phyloP scores from a whole-genome alignment of 2,113 vertebrate species.

The Scatophagus argus region DNA sequence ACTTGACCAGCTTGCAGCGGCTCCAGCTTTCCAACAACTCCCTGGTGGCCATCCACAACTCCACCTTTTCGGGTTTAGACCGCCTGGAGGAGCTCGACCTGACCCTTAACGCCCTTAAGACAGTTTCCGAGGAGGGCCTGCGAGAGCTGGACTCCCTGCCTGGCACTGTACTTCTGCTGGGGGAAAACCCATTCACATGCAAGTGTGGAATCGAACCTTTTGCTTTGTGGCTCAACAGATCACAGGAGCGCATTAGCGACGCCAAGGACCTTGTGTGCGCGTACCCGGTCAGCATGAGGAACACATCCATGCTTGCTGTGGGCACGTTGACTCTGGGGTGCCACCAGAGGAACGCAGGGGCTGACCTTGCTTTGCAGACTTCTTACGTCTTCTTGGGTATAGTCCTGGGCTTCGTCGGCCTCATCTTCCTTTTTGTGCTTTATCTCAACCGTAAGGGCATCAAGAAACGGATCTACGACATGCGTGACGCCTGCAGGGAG shows the following conservation, averaged over 20 bases:
- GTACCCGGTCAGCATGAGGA: slow-evolving; percentile 79
- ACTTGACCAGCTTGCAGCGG: slow-evolving; percentile 53
- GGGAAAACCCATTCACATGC: slow-evolving; percentile 83
- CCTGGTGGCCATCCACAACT: slow-evolving; percentile 81
- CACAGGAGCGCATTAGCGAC: slow-evolving; percentile 71
- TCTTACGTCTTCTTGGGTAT: slow-evolving; percentile 86
- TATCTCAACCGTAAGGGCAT: slow-evolving; percentile 88
- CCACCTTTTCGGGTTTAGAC: slow-evolving; percentile 79
- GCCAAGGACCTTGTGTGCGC: slow-evolving; percentile 71
- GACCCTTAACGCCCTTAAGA: slow-evolving; percentile 81
- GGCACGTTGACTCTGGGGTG: slow-evolving; percentile 76
- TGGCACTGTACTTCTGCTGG: slow-evolving; percentile 71
- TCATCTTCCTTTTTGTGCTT: slow-evolving; percentile 87
- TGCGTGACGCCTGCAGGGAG: slow-evolving; percentile 85
- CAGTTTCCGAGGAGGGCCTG: slow-evolving; percentile 76
- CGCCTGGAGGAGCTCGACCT: slow-evolving; percentile 83
- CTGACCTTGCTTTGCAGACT: slow-evolving; percentile 82
- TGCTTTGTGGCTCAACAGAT: slow-evolving; percentile 82
- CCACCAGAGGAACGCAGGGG: slow-evolving; percentile 61
- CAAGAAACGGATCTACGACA: slow-evolving; percentile 83
- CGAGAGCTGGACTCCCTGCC: slow-evolving; percentile 77
- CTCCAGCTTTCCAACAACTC: slow-evolving; percentile 86
- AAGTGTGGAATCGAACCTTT: slow-evolving; percentile 83
- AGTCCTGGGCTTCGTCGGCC: slow-evolving; percentile 84
- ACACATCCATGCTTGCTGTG: slow-evolving; percentile 75